Evolutionary conservation across 2,888 invertebrate genomes (phyloP).

Genomic region (Oxycera nigricornis): DNA sequence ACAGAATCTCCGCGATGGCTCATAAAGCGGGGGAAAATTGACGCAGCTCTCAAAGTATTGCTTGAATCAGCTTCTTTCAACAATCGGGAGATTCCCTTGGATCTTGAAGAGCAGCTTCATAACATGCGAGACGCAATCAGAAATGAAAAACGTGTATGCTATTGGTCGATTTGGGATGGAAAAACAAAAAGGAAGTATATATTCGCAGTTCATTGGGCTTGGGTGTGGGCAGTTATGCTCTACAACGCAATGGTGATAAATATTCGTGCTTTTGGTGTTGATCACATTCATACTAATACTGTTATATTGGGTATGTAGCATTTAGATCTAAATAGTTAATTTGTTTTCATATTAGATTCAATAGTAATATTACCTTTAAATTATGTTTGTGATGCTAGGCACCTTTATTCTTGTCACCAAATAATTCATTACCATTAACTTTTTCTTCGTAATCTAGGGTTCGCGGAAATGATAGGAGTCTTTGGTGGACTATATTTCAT

Average conservation of each 20-base stretch:
- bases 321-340: not conserved
- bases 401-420: no score
- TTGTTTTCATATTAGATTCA: not conserved
- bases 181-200: constrained; percentile 54
- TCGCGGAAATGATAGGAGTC: constrained; percentile 59
- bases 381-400: no score
- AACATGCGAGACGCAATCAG: constrained; percentile 51
- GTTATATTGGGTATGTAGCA: constrained; percentile 56
- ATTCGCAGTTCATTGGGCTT: constrained; percentile 56
- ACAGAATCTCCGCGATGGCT: constrained; percentile 63
- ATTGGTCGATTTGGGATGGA: constrained; percentile 60
- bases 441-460: constrained; percentile 49
- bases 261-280: constrained; percentile 59
- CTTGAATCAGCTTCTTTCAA: constrained; percentile 59
- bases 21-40: constrained; percentile 55
- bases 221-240: constrained; percentile 57
- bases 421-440: not conserved
- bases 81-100: constrained; percentile 58
- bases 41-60: constrained; percentile 55
- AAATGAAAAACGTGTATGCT: constrained; percentile 48
- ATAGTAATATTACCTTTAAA: no score
- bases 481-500: constrained; percentile 59
- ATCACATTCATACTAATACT: constrained; percentile 60
- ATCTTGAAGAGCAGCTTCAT: constrained; percentile 56
- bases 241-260: constrained; percentile 61